Base-by-base conservation (phyloP, 2,113 vertebrate genomes). In the Sisor rabdophorus region DNA sequence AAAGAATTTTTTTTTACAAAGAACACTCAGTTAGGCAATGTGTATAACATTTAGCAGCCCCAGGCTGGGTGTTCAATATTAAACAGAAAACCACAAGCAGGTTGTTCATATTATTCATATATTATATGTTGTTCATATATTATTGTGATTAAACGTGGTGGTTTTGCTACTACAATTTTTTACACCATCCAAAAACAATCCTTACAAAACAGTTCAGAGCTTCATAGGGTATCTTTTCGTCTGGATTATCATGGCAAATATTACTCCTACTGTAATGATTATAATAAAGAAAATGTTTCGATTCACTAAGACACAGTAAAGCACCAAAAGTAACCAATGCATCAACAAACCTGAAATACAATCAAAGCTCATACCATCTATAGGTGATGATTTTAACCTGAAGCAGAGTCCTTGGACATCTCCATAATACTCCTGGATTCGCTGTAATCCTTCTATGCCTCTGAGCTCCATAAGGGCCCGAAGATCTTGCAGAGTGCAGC, bases 401-500 rank as follows among this genome's bases (percentile, higher is more conserved):
- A 91, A 63, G 82, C 97, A 99, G 80, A 99, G 93, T 84, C 93
- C 97, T 73, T 92, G 90, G 44, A 95, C 93, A 69, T 96, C 96
- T 82, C 93, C 94, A 65, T 95, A 98, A 71, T 86, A 88, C 78
- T 96, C 93, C 83, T 95, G 92, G 85, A 99, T 93, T 87, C 91
- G 94, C 73, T 91, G 86, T 84, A 94, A 82, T 52, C 94, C 93
- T 81, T 98, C 96, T 1, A 88, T 82, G 81, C 95, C 94, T 86
- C 95, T 86, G 84, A 98, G 92, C 88, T 98, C 95, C 96, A 99
- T 99, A 86, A 99, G 94, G 15, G 88, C 90, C 50, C 94, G 93
- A 59, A 99, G 92, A 73, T 98, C 96, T 79, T 89, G 84, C 28
- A 95, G 84, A 0, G 95, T 92, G 89, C 95, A 93, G 86, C 93